Conservation (phyloP, 2,797 vertebrate genomes). For the Xenentodon cancila region DNA sequence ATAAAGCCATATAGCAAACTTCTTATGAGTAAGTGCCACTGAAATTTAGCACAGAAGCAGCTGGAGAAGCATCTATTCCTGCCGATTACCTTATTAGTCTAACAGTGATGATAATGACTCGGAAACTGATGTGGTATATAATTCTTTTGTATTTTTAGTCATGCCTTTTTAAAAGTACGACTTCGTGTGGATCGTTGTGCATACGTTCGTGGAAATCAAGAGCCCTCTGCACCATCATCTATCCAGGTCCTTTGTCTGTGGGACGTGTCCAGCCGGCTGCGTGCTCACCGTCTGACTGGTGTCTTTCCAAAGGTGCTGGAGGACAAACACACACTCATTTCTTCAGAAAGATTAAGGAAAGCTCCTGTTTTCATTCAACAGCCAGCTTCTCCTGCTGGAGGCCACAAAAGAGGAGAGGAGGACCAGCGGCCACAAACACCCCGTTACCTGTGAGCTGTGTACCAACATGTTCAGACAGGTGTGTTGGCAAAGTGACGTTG, state of each 20-base stretch:
- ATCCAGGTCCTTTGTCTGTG: slow-evolving; percentile 85
- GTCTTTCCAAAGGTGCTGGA: slow-evolving; percentile 82
- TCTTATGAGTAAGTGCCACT: slow-evolving; percentile 27
- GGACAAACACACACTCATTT: slow-evolving; percentile 74
- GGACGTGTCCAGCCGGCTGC: slow-evolving; percentile 85
- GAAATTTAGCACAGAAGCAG: slow-evolving; percentile 7
- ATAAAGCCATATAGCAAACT: slow-evolving; percentile 37
- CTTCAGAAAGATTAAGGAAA: slow-evolving; percentile 81
- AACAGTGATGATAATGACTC: slow-evolving; percentile 6
- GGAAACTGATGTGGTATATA: not conserved
- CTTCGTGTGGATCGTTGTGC: not conserved
- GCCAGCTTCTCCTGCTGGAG: slow-evolving; percentile 79
- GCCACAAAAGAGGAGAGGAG: slow-evolving; percentile 64
- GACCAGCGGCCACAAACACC: slow-evolving; percentile 76
- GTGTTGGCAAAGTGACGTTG: not conserved
- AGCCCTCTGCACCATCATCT: not conserved
- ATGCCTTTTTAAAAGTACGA: not conserved
- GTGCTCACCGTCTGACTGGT: slow-evolving; percentile 79
- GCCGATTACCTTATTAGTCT: slow-evolving; percentile 1
- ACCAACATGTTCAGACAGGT: slow-evolving; percentile 77
- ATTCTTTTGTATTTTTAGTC: slow-evolving; percentile 5
- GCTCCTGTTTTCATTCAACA: slow-evolving; percentile 84
- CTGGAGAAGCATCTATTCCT: slow-evolving; percentile 8
- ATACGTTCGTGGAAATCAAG: not conserved
- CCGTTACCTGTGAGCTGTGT: slow-evolving; percentile 81